phyloP scores from a whole-genome alignment of 2,888 invertebrate genomes.

The Thymelicus lineola region DNA sequence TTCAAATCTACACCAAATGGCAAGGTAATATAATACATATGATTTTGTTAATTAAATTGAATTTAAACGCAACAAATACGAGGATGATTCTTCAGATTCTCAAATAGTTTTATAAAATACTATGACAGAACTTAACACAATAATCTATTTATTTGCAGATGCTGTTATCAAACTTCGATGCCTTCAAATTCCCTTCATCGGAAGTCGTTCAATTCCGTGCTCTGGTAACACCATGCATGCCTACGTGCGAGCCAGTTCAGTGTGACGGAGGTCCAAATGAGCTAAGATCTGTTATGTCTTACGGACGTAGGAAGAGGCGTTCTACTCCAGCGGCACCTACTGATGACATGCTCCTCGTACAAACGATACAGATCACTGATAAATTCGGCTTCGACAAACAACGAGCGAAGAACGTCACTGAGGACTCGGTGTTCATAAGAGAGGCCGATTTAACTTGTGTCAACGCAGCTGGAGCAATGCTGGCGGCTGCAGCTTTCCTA shows the following conservation, averaged over 20 bases:
- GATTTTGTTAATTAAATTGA: too few species aligned
- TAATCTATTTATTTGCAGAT: conserved; percentile 82
- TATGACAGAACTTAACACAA: neutral
- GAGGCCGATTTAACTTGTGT: conserved; percentile 88
- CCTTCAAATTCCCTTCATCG: conserved; percentile 98
- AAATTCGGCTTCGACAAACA: conserved; percentile 94
- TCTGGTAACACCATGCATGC: conserved; percentile 97
- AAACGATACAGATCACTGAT: conserved; percentile 96
- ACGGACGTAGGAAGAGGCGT: conserved; percentile 92
- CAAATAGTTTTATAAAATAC: too few species aligned
- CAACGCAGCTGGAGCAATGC: conserved; percentile 92
- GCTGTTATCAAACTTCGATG: conserved; percentile 95
- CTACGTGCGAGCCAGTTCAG: conserved; percentile 95
- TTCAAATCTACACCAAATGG: conserved; percentile 92
- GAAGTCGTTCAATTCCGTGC: conserved; percentile 98
- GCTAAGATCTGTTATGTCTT: conserved; percentile 92
- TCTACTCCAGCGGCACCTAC: conserved; percentile 85
- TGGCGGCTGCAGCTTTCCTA: conserved; percentile 94
- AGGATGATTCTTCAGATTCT: too few species aligned
- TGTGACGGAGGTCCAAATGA: conserved; percentile 95
- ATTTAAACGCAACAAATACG: too few species aligned
- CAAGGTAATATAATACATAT: conserved; percentile 84
- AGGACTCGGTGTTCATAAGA: conserved; percentile 90
- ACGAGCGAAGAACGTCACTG: conserved; percentile 86
- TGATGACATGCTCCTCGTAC: conserved; percentile 94